Evolutionary conservation across 2,113 vertebrate species (phyloP).

Genomic region (Carassius auratus): DNA sequence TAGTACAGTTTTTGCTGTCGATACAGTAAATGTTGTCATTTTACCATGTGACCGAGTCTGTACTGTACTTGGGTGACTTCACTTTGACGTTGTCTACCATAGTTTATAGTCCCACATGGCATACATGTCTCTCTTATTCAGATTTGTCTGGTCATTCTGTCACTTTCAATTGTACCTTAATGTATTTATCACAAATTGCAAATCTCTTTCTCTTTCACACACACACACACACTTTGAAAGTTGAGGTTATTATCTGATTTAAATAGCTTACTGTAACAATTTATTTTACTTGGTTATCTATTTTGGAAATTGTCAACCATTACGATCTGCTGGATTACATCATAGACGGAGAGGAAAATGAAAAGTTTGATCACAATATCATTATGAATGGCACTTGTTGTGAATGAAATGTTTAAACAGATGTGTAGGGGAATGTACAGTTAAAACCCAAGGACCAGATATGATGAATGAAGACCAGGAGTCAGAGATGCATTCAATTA

Average conservation of each 20-base stretch:
- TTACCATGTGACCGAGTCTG: not conserved
- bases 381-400: not conserved
- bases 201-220: not conserved
- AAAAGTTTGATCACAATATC: not conserved
- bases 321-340: not conserved
- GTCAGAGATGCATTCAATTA: no score
- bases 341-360: not conserved
- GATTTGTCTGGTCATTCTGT: not conserved
- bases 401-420: not conserved
- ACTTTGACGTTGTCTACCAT: not conserved
- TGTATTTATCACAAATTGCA: not conserved
- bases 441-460: no score
- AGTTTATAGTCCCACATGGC: not conserved
- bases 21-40: not conserved
- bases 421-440: no score
- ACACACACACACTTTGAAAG: not conserved
- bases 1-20: not conserved
- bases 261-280: not conserved
- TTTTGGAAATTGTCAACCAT: not conserved
- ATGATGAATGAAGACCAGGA: no score
- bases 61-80: not conserved
- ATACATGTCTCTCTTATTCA: not conserved
- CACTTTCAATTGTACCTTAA: not conserved
- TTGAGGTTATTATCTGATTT: not conserved
- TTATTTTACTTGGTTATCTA: not conserved